Evolutionary conservation across 2,888 invertebrate species (phyloP).

Genomic region (Caenorhabditis sp.): DNA sequence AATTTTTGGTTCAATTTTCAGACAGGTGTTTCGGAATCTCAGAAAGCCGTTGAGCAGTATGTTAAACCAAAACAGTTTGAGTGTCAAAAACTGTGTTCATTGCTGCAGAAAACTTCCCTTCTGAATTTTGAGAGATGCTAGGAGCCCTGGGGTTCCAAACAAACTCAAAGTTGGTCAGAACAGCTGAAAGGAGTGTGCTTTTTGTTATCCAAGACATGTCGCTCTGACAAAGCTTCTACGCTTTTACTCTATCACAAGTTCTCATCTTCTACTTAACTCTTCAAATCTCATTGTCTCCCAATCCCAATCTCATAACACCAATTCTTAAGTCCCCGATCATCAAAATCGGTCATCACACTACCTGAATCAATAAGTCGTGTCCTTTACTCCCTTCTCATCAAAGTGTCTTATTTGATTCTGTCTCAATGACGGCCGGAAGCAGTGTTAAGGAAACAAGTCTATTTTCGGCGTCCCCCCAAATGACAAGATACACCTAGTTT

Average conservation of each 20-base stretch:
- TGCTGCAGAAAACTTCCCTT: too few relatives aligned
- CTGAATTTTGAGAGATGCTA: too few relatives aligned
- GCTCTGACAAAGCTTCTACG: too few relatives aligned
- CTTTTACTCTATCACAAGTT: background rate
- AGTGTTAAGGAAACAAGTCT: slow-evolving; percentile 45
- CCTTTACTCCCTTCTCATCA: slow-evolving; percentile 24
- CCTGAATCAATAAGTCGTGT: slow-evolving; percentile 14
- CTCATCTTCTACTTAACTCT: background rate
- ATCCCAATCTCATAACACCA: background rate
- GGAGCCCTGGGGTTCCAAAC: too few relatives aligned
- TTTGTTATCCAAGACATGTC: too few relatives aligned
- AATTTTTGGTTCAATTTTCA: too few relatives aligned
- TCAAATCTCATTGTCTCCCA: background rate
- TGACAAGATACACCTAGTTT: slow-evolving; percentile 25
- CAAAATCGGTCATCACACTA: slow-evolving; percentile 27
- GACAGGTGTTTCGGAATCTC: too few relatives aligned
- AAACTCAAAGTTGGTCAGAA: too few relatives aligned
- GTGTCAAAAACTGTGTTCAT: too few relatives aligned
- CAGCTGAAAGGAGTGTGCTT: too few relatives aligned
- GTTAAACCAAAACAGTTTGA: too few relatives aligned
- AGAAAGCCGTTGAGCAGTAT: too few relatives aligned
- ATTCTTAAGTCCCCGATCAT: slow-evolving; percentile 29
- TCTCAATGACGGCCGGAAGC: slow-evolving; percentile 54
- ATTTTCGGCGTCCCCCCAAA: slow-evolving; percentile 38
- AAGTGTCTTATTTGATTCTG: slow-evolving; percentile 47